These are phyloP conservation scores for Tachystola acroxantha DNA, from an alignment of 2,888 invertebrate genomes.

Conservation along the genomic window DNA sequence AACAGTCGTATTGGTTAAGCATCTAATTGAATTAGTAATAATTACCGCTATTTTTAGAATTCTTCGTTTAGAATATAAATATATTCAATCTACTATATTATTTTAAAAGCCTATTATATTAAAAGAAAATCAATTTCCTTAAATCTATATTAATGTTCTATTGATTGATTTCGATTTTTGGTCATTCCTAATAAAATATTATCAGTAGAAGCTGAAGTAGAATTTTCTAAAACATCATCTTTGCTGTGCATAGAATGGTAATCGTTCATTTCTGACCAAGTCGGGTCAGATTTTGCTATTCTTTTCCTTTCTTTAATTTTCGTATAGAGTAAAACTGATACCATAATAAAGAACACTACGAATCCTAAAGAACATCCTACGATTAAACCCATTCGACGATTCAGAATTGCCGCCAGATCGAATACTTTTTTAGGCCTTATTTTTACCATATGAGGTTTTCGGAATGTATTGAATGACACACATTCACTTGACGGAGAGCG, in stretches of 20 bases:
- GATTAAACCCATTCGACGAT: slow-evolving; percentile 65
- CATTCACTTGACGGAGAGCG: slow-evolving; percentile 68
- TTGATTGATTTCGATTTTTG: slow-evolving; percentile 52
- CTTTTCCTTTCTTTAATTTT: slow-evolving; percentile 69
- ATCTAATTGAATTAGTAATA: slow-evolving; percentile 19
- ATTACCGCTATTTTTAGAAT: slow-evolving; percentile 13
- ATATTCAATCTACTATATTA: slow-evolving; percentile 15
- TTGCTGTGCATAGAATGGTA: slow-evolving; percentile 70
- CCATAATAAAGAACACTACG: slow-evolving; percentile 69
- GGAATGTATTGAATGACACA: slow-evolving; percentile 59
- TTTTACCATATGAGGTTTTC: slow-evolving; percentile 42
- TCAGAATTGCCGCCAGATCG: slow-evolving; percentile 49
- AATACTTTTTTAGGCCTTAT: slow-evolving; percentile 46
- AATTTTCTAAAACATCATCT: slow-evolving; percentile 64
- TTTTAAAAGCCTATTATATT: too few relatives aligned
- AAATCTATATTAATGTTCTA: slow-evolving; percentile 30
- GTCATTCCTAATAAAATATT: slow-evolving; percentile 69
- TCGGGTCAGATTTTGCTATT: slow-evolving; percentile 66
- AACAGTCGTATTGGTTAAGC: slow-evolving; percentile 40
- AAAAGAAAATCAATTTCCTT: slow-evolving; percentile 34
- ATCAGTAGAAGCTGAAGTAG: slow-evolving; percentile 67
- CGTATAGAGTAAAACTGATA: slow-evolving; percentile 61
- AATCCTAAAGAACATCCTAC: slow-evolving; percentile 67
- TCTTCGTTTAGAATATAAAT: slow-evolving; percentile 13
- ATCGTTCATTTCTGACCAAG: slow-evolving; percentile 70